Base-by-base conservation (phyloP, 2,797 vertebrate species). In the Yasuhikotakia modesta region DNA sequence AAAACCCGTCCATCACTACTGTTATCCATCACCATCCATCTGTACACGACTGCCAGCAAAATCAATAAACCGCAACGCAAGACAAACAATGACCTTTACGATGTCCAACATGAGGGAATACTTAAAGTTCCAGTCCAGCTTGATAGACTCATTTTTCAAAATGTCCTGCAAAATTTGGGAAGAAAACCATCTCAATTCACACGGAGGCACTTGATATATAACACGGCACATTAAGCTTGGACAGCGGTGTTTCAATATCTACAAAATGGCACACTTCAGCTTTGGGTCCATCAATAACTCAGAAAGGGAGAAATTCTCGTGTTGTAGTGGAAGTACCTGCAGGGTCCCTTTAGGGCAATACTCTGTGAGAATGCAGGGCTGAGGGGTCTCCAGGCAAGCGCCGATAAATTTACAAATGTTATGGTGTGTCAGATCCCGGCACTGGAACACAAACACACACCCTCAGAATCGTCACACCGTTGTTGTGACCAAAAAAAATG, bases 111-210 rank as follows among this genome's bases (percentile, higher is more conserved):
- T 82, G 17, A 87, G 81, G 22, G 79, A 88, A 66, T 74, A 89
- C 68, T 86, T 87, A 74, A 89, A 88, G 35, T 53, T 85, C 86
- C 83, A 87, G 72, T 87, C 83, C 66, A 87, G 76, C 67, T 84
- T 89, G 68, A 89, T 89, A n/a, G 86, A 86, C 22, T 81, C 61
- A 50, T 86, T 89, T 64, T 80, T 82, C 73, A 89, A 83, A 75
- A 88, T 87, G 80, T 89, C 86, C 87, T 88, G 76, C 2, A 69
- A 72, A n/a, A 55, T 32, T 72, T 64, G 14, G 30, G 14, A 0
- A 53, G 14, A 52, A 52, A 64, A 43, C 3, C 0, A n/a, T 63
- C 17, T 35, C 16, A 63, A 11, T 35, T 30, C 57, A 60, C 24
- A 30, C 30, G 2, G 16, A 60, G 2, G 24, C 57, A 58, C 24